Conservation (phyloP, 1,140 invertebrate genomes). For the Papilio dardanus region DNA sequence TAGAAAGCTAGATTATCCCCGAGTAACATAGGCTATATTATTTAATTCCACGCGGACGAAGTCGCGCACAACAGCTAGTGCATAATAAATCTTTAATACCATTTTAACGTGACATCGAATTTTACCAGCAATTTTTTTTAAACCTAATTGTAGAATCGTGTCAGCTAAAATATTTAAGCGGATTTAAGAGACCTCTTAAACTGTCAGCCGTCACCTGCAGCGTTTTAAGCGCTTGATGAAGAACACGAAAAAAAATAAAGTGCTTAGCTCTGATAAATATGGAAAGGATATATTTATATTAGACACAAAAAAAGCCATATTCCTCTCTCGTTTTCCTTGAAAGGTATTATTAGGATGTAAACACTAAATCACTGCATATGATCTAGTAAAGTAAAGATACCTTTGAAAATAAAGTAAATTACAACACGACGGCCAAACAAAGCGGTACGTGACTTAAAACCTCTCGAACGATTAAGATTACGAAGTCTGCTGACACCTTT, state of each 20-base stretch:
- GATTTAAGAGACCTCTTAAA: slow-evolving; percentile 35
- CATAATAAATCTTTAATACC: too few relatives aligned
- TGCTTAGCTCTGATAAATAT: not conserved
- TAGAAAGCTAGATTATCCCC: too few relatives aligned
- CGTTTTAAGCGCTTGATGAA: not conserved
- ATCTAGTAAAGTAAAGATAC: too few relatives aligned
- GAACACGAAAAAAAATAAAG: not conserved
- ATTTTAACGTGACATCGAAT: too few relatives aligned
- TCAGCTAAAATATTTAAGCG: slow-evolving; percentile 33
- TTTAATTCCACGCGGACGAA: too few relatives aligned
- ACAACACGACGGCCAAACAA: slow-evolving; percentile 1
- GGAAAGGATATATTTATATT: not conserved
- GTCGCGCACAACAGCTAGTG: too few relatives aligned
- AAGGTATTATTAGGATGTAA: too few relatives aligned
- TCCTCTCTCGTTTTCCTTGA: too few relatives aligned
- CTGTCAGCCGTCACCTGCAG: slow-evolving; percentile 31
- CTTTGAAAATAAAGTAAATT: not conserved
- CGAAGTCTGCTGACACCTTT: slow-evolving; percentile 35
- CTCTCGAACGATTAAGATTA: slow-evolving; percentile 37
- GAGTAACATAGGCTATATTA: too few relatives aligned
- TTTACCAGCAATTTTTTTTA: not conserved
- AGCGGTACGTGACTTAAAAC: slow-evolving; percentile 33
- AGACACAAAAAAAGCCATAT: not conserved
- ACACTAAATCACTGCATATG: not conserved
- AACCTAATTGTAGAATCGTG: slow-evolving; percentile 28